Evolutionary conservation across 2,113 vertebrate genomes (phyloP).

Genomic region (Lathamus discolor): DNA sequence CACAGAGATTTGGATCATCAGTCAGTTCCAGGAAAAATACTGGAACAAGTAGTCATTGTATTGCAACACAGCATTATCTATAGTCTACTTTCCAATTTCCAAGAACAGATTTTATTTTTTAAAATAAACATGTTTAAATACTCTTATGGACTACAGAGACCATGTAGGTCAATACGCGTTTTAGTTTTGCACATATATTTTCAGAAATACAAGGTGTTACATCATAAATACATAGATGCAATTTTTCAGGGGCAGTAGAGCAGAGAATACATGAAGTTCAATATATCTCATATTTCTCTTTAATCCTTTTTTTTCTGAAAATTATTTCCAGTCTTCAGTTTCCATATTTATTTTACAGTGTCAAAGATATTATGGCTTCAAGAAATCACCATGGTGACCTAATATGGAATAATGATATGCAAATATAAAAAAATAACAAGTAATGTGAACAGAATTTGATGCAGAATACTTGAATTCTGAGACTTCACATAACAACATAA

Average conservation of each 20-base stretch:
- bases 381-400: neutral
- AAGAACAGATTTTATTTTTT: neutral
- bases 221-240: neutral
- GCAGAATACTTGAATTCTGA: neutral
- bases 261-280: neutral
- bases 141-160: neutral
- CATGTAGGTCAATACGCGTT: neutral
- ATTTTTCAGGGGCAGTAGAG: neutral
- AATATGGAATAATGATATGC: neutral
- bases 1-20: neutral
- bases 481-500: neutral
- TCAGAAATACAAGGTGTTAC: neutral
- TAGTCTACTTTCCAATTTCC: neutral
- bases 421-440: neutral
- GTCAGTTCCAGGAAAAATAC: neutral
- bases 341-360: neutral
- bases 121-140: neutral
- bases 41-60: neutral
- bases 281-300: neutral
- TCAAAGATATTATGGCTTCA: neutral
- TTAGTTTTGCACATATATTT: neutral
- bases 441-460: neutral
- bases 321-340: neutral
- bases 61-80: neutral
- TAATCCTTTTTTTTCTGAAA: neutral